phyloP scores from a whole-genome alignment of 2,113 vertebrate genomes.

The Platanista minor region DNA sequence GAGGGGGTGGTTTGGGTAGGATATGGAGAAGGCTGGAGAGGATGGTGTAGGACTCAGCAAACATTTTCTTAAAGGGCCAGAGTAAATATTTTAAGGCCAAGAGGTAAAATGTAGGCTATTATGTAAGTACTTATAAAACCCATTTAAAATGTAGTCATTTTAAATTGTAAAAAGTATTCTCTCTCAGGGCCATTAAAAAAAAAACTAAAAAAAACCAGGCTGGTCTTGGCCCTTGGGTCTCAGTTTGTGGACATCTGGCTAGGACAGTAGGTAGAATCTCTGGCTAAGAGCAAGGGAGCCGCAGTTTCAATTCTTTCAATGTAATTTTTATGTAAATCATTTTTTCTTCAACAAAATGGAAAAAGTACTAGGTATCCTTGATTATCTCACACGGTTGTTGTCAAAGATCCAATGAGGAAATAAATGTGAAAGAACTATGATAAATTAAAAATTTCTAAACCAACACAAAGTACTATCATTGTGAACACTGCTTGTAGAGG shows the following conservation, averaged over 20 bases:
- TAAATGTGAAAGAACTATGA: background rate
- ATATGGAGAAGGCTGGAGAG: background rate
- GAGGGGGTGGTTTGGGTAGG: background rate
- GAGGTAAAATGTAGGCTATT: background rate
- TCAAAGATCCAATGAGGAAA: background rate
- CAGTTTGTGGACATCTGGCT: no score
- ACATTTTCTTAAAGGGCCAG: background rate
- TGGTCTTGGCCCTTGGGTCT: background rate
- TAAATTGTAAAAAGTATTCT: background rate
- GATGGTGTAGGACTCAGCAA: background rate
- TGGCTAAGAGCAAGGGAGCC: no score
- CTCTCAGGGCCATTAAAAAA: background rate
- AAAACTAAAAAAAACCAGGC: background rate
- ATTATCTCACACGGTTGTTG: background rate
- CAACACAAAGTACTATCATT: background rate
- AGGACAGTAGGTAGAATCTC: background rate
- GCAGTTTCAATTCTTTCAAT: background rate
- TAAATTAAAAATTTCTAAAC: background rate
- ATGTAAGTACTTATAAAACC: background rate
- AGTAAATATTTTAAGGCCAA: background rate
- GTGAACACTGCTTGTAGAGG: background rate
- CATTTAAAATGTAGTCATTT: background rate
- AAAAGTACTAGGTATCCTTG: background rate
- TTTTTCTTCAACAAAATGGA: background rate
- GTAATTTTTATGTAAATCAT: background rate